A percentile compares a stretch with the other conserved stretches of the same genome.
phyloP scores from a whole-genome alignment of 2,888 invertebrate genomes.

The Sphaerophoria taeniata region DNA sequence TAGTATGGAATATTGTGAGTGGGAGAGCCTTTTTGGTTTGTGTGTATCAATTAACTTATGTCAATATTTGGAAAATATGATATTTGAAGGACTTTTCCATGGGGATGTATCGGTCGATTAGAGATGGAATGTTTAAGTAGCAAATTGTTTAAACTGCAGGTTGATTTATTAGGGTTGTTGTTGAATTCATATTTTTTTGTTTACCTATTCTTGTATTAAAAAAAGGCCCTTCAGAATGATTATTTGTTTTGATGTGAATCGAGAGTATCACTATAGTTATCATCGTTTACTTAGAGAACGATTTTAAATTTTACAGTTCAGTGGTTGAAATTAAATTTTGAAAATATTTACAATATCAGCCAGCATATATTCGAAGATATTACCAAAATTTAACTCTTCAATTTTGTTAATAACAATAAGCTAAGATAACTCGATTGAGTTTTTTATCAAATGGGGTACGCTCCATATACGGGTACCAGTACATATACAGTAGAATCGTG shows the following conservation, averaged over 20 bases:
- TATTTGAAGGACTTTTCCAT: constrained; percentile 71
- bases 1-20: constrained; percentile 41
- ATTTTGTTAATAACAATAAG: no score
- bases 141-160: constrained; percentile 34
- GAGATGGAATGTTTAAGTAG: constrained; percentile 69
- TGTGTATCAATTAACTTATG: constrained; percentile 73
- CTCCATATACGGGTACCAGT: no score
- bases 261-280: background rate
- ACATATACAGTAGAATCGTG: no score
- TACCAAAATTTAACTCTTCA: no score
- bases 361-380: no score
- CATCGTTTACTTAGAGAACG: no score
- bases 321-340: no score
- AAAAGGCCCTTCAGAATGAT: constrained; percentile 31
- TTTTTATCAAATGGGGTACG: no score
- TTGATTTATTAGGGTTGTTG: constrained; percentile 36
- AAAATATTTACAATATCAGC: no score
- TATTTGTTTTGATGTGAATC: background rate
- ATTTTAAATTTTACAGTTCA: no score
- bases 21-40: constrained; percentile 63
- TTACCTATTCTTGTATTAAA: constrained; percentile 11
- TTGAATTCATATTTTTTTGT: background rate
- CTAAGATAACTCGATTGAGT: no score
- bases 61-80: constrained; percentile 73
- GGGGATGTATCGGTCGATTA: constrained; percentile 66